Percentiles rank a stretch among this genome's conserved stretches.
These are phyloP conservation scores for Acanthopagrus latus DNA, from an alignment of 2,797 vertebrate genomes.

Conservation along the genomic window DNA sequence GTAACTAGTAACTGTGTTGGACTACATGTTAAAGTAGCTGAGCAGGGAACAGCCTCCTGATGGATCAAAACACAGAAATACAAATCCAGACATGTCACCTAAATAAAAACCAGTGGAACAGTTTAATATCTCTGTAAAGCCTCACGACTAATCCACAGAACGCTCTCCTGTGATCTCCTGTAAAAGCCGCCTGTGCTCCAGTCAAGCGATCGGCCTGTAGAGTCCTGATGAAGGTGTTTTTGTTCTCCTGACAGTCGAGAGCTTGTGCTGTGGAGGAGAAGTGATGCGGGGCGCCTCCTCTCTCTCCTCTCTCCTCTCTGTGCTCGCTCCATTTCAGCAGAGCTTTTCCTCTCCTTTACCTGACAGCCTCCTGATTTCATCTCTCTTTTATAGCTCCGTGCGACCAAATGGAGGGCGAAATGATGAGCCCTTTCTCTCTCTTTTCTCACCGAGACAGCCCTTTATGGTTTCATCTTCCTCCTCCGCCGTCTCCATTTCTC, in stretches of 20 bases:
- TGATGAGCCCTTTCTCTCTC: constrained; percentile 44
- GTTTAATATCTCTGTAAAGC: no score
- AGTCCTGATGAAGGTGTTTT: constrained; percentile 55
- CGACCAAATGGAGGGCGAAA: constrained; percentile 61
- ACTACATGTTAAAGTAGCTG: no score
- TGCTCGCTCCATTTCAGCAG: constrained; percentile 55
- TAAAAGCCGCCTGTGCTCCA: constrained; percentile 42
- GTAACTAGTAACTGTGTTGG: no score
- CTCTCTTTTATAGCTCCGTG: constrained; percentile 45
- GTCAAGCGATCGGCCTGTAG: constrained; percentile 43
- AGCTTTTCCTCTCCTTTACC: constrained; percentile 57
- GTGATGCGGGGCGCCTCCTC: constrained; percentile 48
- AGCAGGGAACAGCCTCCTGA: no score
- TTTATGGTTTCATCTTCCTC: constrained; percentile 62
- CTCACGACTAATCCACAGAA: not conserved
- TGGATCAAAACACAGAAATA: no score
- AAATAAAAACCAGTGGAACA: no score
- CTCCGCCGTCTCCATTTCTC: constrained; percentile 39
- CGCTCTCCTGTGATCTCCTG: not conserved
- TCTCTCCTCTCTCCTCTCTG: constrained; percentile 45
- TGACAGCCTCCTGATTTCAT: constrained; percentile 66
- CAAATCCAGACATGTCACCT: no score
- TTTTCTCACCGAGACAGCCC: constrained; percentile 37
- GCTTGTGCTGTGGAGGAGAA: constrained; percentile 60
- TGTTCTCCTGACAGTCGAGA: constrained; percentile 67